Base-by-base conservation (phyloP, 2,113 vertebrate genomes). In the Corythaeola cristata region DNA sequence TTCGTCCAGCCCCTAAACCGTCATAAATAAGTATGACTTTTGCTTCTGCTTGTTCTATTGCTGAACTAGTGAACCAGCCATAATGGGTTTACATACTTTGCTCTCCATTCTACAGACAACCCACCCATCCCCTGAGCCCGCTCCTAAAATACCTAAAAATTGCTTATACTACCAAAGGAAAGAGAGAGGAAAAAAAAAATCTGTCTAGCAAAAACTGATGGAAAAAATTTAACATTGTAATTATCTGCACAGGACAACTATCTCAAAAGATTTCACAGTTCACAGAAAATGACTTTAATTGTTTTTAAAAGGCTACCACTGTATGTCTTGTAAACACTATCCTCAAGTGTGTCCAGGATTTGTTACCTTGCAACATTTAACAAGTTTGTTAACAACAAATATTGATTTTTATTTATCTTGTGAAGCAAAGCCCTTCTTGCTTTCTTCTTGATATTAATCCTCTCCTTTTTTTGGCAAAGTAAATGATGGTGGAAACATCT, bases 381-480 rank as follows among this genome's bases (percentile, higher is more conserved):
- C 83, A 86, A 59, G 76, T 94, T 93, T 85, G 71, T 91, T 96
- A 96, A 81, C 90, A 94, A 91, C 41, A 71, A 59, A 83, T 88
- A 92, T 90, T 89, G 93, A 93, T 88, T 96, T 90, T 77, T 96
- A 62, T 88, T 90, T 96, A 88, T 95, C 92, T 85, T 47, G 47
- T 35, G 66, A 83, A 89, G 71, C 79, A 91, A 91, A 94, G 44
- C 44, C 79, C 33, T 68, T 23, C 24, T 44, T 94, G 58, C n/a
- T 90, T 90, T 53, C 60, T 80, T 69, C 71, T 86, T 85, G 33
- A 71, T 95, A 75, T 91, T 92, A 93, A 94, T 92, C 59, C 73
- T 92, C 33, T 56, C 41, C n/a, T 45, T 62, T 35, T 81, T 79
- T 72, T 59, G 39, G 45, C 21, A 66, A 95, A 89, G 79, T 88